Percentiles rank a stretch among this genome's conserved stretches.
Conservation (phyloP, 2,888 invertebrate genomes). For the Balanococcus diminutus region DNA sequence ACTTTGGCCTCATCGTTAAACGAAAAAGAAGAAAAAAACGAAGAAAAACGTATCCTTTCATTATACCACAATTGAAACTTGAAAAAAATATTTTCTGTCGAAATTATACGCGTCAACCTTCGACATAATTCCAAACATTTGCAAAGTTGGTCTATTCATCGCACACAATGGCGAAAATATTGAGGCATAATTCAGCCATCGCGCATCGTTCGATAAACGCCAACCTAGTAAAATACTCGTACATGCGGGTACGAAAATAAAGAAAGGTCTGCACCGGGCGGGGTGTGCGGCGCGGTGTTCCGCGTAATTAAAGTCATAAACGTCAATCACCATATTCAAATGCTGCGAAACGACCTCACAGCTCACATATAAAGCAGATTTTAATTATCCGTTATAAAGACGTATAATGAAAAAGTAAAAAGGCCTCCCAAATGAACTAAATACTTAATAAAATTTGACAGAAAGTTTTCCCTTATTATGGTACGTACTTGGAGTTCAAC, state of each 20-base stretch:
- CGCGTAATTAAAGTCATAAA: conserved; percentile 9
- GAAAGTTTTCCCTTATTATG: background rate
- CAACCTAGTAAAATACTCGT: background rate
- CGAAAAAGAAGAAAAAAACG: too few relatives aligned
- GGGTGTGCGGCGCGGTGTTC: background rate
- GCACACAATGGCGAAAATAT: background rate
- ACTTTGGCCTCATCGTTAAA: too few relatives aligned
- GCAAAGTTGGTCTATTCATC: background rate
- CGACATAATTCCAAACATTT: background rate
- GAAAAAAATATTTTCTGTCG: background rate
- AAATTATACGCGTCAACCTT: background rate
- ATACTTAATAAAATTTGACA: conserved; percentile 31
- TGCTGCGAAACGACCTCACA: conserved; percentile 1
- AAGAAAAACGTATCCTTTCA: too few relatives aligned
- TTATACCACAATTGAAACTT: too few relatives aligned
- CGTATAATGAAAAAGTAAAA: conserved; percentile 2
- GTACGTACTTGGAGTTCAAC: background rate
- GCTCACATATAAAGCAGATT: background rate
- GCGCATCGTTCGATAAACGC: background rate
- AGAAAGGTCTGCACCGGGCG: background rate
- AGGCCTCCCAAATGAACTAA: conserved; percentile 23
- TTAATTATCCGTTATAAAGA: conserved; percentile 10
- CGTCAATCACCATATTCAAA: conserved; percentile 18
- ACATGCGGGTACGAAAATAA: background rate
- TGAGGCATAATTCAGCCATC: background rate